Evolutionary conservation across 2,888 invertebrate genomes (phyloP).

Genomic region (Machimus rusticus): DNA sequence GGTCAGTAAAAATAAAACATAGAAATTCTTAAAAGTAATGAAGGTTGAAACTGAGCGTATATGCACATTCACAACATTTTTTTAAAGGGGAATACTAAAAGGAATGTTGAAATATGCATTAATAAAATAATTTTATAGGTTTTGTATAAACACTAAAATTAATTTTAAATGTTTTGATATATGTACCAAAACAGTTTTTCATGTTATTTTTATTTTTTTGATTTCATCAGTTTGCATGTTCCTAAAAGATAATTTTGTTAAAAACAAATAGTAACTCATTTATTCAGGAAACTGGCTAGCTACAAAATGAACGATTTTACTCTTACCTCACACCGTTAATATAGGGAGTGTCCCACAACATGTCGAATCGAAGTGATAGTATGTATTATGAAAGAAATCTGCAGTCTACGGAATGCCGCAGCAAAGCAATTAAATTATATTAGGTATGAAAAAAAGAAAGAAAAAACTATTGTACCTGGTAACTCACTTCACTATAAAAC

Average conservation of each 20-base stretch:
- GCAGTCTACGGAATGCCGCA: neutral
- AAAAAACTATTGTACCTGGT: neutral
- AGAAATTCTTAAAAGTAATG: no score
- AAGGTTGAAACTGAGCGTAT: no score
- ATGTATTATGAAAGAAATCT: conserved; percentile 13
- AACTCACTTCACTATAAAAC: neutral
- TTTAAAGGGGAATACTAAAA: no score
- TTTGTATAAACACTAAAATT: no score
- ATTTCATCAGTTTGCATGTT: neutral
- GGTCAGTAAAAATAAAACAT: no score
- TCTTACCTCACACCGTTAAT: neutral
- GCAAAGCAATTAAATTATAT: neutral
- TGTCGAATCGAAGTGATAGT: neutral
- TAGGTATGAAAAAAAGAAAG: neutral
- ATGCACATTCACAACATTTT: no score
- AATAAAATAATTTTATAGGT: no score
- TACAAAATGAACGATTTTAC: neutral
- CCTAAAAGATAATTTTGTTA: neutral
- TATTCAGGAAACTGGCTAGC: neutral
- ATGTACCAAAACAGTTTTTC: no score
- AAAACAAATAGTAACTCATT: neutral
- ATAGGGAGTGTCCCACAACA: neutral
- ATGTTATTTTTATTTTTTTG: neutral
- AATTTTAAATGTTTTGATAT: no score
- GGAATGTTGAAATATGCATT: no score